Evolutionary conservation across 2,888 invertebrate species (phyloP), one percentile per base, ranked within the genome.

Genomic region (Nectonema munidae): DNA sequence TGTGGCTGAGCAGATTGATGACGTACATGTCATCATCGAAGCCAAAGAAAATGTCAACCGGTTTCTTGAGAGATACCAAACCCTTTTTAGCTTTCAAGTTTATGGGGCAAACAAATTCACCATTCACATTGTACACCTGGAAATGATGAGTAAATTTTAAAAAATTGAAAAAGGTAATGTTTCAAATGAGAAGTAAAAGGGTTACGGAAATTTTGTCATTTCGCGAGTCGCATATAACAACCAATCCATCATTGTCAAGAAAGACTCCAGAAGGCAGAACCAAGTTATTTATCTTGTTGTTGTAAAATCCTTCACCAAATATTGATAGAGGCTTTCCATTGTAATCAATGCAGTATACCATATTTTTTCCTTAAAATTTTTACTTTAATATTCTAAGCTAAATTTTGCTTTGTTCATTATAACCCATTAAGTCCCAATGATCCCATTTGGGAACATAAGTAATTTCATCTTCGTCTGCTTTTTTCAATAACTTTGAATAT

Each of bases 161-260:
- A 37, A 52, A 52, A 29, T 46, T 52, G 17, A 49, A 46, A 32
- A 50, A 51, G 38, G 46, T 6, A 9, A 6, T 30, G 15, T 14
- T 6, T 30, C 6, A 30, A 30, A 6, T 30, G 6, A 11, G 15
- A 30, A 11, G 15, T 30, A 30, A 11, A 6, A n/a, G n/a, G n/a
- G 13, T 18, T 34, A 34, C 35, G 19, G 17, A 20, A 18, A 34
- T 34, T 19, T 20, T 5, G 20, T 34, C 35, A 19, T 20, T 34
- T 34, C 20, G 17, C 4, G 35, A 34, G 14, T 34, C 35, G 20
- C 19, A 18, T 11, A 34, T 34, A 14, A 20, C 35, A 18, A 34
- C 6, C 9, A 6, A 19, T 16, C 35, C 35, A 5, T 34, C 35
- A 19, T 5, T 5, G 20, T 34, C 35, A 19, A 34, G 11, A 6